phyloP scores from a whole-genome alignment of 2,888 invertebrate species.

The Agrotis puta region DNA sequence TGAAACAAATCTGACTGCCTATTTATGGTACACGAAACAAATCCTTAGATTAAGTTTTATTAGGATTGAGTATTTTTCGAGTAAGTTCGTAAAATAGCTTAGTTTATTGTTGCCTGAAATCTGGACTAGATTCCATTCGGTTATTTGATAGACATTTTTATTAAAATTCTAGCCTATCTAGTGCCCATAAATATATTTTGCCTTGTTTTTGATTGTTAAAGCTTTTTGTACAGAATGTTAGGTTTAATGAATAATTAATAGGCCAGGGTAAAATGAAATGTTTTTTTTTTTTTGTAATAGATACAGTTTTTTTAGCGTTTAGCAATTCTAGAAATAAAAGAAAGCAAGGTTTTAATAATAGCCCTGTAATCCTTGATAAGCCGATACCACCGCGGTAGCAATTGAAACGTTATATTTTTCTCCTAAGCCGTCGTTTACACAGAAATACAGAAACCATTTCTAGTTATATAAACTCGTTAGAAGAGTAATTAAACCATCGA shows the following conservation, averaged over 20 bases:
- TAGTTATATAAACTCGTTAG: constrained; percentile 46
- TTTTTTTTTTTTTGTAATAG: neutral
- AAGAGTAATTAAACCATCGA: constrained; percentile 46
- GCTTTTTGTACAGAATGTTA: neutral
- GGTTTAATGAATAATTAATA: neutral
- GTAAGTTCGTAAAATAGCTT: constrained; percentile 37
- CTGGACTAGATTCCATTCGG: constrained; percentile 1
- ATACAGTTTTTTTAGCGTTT: constrained; percentile 12
- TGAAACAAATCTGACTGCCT: constrained; percentile 42
- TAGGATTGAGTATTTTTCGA: constrained; percentile 56
- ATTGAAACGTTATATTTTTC: constrained; percentile 46
- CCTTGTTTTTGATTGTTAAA: constrained; percentile 8
- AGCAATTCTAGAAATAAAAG: constrained; percentile 21
- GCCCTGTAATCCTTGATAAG: constrained; percentile 51
- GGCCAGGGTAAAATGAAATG: neutral
- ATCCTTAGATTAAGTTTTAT: constrained; percentile 62
- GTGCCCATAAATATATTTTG: neutral
- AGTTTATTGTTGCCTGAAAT: constrained; percentile 5
- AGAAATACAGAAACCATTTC: constrained; percentile 49
- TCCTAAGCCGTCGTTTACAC: constrained; percentile 40
- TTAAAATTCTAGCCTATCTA: constrained; percentile 6
- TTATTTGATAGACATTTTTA: neutral
- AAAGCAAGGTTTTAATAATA: constrained; percentile 49
- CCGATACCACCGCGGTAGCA: constrained; percentile 38
- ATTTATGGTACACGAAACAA: constrained; percentile 50